A percentile compares a stretch with the other conserved stretches of the same genome.
These are phyloP conservation scores for Brachypteracias leptosomus DNA, from an alignment of 2,113 vertebrate species.

Conservation along the genomic window DNA sequence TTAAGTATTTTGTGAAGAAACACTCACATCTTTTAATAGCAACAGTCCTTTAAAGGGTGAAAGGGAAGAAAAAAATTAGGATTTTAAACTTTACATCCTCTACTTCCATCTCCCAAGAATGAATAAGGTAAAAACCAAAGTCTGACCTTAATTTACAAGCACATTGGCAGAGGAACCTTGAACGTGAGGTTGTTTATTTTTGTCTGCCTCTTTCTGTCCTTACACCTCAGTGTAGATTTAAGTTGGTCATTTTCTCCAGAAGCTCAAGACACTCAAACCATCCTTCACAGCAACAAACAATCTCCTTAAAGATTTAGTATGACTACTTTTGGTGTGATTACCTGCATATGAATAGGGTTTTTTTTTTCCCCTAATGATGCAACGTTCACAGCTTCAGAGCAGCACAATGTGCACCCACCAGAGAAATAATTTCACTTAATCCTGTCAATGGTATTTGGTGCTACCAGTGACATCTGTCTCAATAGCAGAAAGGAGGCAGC, in stretches of 20 bases:
- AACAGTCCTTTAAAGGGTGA: not conserved
- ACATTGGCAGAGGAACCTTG: fast-evolving
- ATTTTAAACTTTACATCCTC: not conserved
- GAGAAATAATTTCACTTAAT: not conserved
- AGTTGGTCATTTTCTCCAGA: not conserved
- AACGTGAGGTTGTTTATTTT: not conserved
- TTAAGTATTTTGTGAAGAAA: not conserved
- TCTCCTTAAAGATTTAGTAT: not conserved
- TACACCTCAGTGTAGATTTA: not conserved
- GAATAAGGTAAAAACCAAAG: not conserved
- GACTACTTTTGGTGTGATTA: not conserved
- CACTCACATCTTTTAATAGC: not conserved
- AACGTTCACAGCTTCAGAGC: not conserved
- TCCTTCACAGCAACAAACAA: not conserved
- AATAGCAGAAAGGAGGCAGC: not conserved
- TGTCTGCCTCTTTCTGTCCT: not conserved
- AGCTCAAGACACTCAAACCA: not conserved
- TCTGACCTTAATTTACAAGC: not conserved
- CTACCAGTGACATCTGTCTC: not conserved
- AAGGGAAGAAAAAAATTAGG: not conserved
- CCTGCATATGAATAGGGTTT: fast-evolving
- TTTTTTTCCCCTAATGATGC: not conserved
- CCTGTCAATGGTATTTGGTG: not conserved
- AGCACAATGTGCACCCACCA: not conserved
- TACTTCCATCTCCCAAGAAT: not conserved